Base-by-base conservation (phyloP, 2,797 vertebrate genomes). In the Takifugu ocellatus region DNA sequence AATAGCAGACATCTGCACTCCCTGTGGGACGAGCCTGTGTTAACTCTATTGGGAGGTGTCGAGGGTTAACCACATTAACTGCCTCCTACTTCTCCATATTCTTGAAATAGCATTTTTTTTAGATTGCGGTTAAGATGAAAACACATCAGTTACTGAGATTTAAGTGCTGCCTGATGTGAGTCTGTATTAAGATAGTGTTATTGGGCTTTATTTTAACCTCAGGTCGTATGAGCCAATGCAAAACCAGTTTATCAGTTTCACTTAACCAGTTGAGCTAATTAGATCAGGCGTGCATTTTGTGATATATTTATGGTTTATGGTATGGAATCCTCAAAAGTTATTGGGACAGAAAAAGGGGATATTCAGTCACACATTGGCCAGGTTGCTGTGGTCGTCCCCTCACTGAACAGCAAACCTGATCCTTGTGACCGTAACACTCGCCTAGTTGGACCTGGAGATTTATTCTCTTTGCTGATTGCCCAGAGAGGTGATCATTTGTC, bases 401-500 rank as follows among this genome's bases (percentile, higher is more conserved):
- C 65, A 62, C 53, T 25, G 61, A 72, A 65, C 64, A 51, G 62
- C 72, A 79, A 75, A 66, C 72, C 78, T 77, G 78, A 49, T 83
- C 68, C 59, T 68, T 61, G 63, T 42, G 7, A 54, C 49, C 1
- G 21, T 21, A 21, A 21, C 21, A 21, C 21, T 21, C 21, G 21
- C 27, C 27, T 7, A 7, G 27, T 29, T 29, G 27, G 27, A 54
- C 63, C 36, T 58, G 21, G 21, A 21, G 24, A 72, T 56, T 51
- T 5, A 1, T n/a, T 61, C 14, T 53, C 49, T 54, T 54, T 31
- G 16, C 46, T 60, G 75, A 77, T 6, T 57, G 68, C 62, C 56
- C 15, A 9, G 42, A 74, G 68, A 54, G 74, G 16, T 86, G 85
- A 80, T 77, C 74, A 87, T 78, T 76, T 83, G 88, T 90, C 85